Evolutionary conservation across 1,140 invertebrate genomes (phyloP), one percentile per base, ranked within the genome.

Genomic region (Macrobrachium rosenbergii): DNA sequence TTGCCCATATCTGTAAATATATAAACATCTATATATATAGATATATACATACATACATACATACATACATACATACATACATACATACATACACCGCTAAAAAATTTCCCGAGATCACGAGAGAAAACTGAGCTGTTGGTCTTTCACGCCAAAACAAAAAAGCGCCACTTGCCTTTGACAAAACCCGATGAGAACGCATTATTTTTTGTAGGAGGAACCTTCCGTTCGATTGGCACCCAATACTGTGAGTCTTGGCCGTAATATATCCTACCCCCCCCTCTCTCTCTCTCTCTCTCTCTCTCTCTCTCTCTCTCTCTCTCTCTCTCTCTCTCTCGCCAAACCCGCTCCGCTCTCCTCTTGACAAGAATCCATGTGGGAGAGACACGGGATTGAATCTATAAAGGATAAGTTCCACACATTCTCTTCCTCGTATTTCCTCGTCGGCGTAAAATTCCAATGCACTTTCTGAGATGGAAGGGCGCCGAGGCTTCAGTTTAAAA

Each of bases 251-350:
- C 19, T 17, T 43, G 8, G n/a, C 23, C 10, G 12, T 43, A 14
- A 19, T 58, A 43, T 3, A 37, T 59, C 16, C 62, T 67, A 21
- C 45, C 79, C 45, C 60, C 10, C 60, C 62, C 78, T 80, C 78
- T 62, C 59, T 62, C 58, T 62, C n/a, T 80, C 59, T 80, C 59
- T 80, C 78, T 62, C 58, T 62, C 21, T 63, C 78, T 80, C 59
- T 62, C 21, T 62, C 59, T 63, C 59, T 37, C 59, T 63, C 59
- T 80, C 59, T 62, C 52, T 80, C 78, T 28, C 78, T 63, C 23
- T 28, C 78, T 37, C 59, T 37, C 59, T 63, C 59, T 80, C 59
- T 62, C 52, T 80, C 78, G n/a, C n/a, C n/a, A n/a, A n/a, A n/a
- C n/a, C 62, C 43, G 12, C 28, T 19, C 59, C 52, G n/a, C n/a